These are phyloP conservation scores for Agrotis segetum DNA, from an alignment of 2,888 invertebrate species.

Conservation along the genomic window DNA sequence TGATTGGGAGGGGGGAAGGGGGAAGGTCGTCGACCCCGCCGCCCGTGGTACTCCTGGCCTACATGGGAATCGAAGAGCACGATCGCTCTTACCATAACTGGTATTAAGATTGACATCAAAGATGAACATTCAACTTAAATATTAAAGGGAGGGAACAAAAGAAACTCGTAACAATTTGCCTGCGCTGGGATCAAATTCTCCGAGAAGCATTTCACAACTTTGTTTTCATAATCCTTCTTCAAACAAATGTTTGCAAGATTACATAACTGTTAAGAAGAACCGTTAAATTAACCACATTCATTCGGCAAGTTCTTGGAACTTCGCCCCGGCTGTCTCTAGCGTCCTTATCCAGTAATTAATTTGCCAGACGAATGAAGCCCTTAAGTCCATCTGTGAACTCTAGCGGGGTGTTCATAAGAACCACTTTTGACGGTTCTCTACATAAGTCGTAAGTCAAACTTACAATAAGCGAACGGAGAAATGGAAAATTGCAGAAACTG, in stretches of 20 bases:
- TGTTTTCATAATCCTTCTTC: slow-evolving; percentile 70
- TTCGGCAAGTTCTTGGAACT: slow-evolving; percentile 82
- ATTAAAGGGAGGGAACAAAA: slow-evolving; percentile 45
- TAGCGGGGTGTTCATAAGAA: slow-evolving; percentile 29
- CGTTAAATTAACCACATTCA: slow-evolving; percentile 85
- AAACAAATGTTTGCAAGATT: slow-evolving; percentile 76
- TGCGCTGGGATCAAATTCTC: slow-evolving; percentile 55
- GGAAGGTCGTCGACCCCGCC: slow-evolving; percentile 82
- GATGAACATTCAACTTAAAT: slow-evolving; percentile 48
- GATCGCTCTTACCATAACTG: slow-evolving; percentile 69
- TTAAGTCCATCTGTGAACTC: slow-evolving; percentile 40
- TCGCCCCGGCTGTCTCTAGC: slow-evolving; percentile 73
- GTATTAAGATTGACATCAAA: slow-evolving; percentile 66
- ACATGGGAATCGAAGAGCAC: slow-evolving; percentile 74
- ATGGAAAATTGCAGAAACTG: slow-evolving; percentile 43
- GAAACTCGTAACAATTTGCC: slow-evolving; percentile 47
- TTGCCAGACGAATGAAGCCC: slow-evolving; percentile 52
- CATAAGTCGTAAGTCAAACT: slow-evolving; percentile 36
- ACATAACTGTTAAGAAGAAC: slow-evolving; percentile 77
- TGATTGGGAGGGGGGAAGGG: slow-evolving; percentile 62
- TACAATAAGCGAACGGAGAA: slow-evolving; percentile 45
- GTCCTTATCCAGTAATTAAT: slow-evolving; percentile 77
- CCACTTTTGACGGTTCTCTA: slow-evolving; percentile 27
- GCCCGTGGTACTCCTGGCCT: slow-evolving; percentile 89
- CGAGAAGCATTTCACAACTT: slow-evolving; percentile 63